Percentiles rank a stretch among this genome's conserved stretches.
Conservation (phyloP, 2,888 invertebrate species). For the Drosophila kambysellisi region DNA sequence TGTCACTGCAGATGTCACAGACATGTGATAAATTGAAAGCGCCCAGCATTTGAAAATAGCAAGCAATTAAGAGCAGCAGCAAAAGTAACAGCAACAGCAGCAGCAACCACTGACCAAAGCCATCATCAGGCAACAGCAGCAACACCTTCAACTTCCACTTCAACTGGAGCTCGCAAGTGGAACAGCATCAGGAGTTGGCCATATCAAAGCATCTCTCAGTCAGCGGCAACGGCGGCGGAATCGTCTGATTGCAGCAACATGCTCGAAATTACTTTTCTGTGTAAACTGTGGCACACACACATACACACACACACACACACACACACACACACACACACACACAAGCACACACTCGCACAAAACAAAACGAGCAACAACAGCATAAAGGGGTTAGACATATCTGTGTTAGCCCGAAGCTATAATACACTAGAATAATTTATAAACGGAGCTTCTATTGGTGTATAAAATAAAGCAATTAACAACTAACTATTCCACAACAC, state of each 20-base stretch:
- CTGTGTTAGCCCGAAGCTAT: conserved; percentile 20
- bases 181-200: conserved; percentile 51
- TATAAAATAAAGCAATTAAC: neutral
- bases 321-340: conserved; percentile 20
- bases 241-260: conserved; percentile 78
- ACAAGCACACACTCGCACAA: conserved; percentile 14
- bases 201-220: conserved; percentile 74
- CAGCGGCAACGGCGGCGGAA: conserved; percentile 62
- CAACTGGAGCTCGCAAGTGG: conserved; percentile 28
- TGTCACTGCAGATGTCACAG: conserved; percentile 72
- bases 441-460: neutral
- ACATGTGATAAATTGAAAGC: conserved; percentile 77
- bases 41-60: conserved; percentile 79
- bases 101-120: conserved; percentile 23
- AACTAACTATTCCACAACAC: neutral
- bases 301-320: conserved; percentile 25
- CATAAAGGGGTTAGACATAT: conserved; percentile 40
- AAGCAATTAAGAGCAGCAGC: conserved; percentile 72
- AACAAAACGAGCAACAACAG: conserved; percentile 44
- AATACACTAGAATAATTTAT: conserved; percentile 36
- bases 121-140: conserved; percentile 42
- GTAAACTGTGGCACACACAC: conserved; percentile 70
- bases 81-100: neutral
- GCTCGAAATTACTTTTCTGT: conserved; percentile 82
- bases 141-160: conserved; percentile 55